These are phyloP conservation scores for Chloroclysta siterata DNA, from an alignment of 2,888 invertebrate species.

Conservation along the genomic window DNA sequence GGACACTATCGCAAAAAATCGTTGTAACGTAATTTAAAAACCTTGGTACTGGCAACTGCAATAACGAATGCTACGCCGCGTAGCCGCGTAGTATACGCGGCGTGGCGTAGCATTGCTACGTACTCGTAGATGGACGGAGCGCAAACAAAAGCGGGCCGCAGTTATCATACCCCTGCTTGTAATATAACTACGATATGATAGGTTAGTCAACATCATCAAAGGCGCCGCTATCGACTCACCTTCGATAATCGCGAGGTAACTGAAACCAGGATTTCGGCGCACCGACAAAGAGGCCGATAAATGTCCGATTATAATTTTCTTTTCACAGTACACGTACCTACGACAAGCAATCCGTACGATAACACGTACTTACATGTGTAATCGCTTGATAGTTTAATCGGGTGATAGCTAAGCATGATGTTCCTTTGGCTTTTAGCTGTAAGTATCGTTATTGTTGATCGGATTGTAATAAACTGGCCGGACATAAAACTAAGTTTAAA, in stretches of 20 bases:
- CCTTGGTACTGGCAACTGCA: too few relatives aligned
- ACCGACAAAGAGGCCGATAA: slow-evolving; percentile 80
- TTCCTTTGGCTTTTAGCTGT: slow-evolving; percentile 8
- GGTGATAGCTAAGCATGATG: slow-evolving; percentile 16
- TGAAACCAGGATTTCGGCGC: slow-evolving; percentile 79
- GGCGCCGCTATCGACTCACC: slow-evolving; percentile 73
- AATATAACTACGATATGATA: slow-evolving; percentile 66
- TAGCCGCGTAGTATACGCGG: too few relatives aligned
- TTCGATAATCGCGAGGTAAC: slow-evolving; percentile 73
- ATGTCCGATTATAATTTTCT: slow-evolving; percentile 76
- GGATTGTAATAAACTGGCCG: neutral
- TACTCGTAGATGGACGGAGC: neutral
- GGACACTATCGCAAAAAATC: too few relatives aligned
- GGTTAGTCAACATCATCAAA: slow-evolving; percentile 76
- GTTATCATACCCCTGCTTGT: slow-evolving; percentile 48
- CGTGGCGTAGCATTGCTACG: neutral
- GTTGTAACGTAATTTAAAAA: too few relatives aligned
- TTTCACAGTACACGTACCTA: slow-evolving; percentile 63
- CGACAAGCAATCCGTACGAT: slow-evolving; percentile 69
- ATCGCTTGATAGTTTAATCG: slow-evolving; percentile 47
- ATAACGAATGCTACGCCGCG: too few relatives aligned
- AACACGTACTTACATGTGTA: slow-evolving; percentile 62
- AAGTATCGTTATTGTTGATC: neutral
- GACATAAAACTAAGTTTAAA: neutral
- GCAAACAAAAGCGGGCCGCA: slow-evolving; percentile 13